Evolutionary conservation across 2,113 vertebrate species (phyloP), one percentile per base, ranked within the genome.

Genomic region (Conger conger): DNA sequence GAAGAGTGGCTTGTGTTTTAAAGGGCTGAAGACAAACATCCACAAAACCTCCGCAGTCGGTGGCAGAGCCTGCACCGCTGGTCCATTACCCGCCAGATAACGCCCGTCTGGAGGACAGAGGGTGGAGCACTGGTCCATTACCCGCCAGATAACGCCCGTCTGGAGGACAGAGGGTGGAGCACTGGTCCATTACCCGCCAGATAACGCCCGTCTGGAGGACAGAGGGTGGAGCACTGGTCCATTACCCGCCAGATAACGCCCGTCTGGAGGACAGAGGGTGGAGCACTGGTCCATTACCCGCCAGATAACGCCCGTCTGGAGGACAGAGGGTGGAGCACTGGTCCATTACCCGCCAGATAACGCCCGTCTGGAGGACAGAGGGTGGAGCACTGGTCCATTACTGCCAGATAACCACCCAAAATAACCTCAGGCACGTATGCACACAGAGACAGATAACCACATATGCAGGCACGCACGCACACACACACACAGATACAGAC

Each of bases 1-100:
- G 57, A 33, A 73, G 68, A 73, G 68, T 73, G n/a, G 68, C 68
- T 73, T 73, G 27, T 33, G 27, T 73, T 73, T 73, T 73, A 73
- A 33, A 73, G 68, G 68, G 68, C 68, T 33, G 27, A 73, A 30
- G 68, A 73, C 68, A 73, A 73, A 73, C 23, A 68, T 68, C 60
- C 27, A 9, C 60, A 1, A 27, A 68, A 68, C 68, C 4, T 63
- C 4, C 68, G 33, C 27, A 30, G 68, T n/a, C 68, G 3, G 68
- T 27, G 23, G 57, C 57, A 8, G 11, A 1, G 57, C 5, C 68
- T 33, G 68, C 68, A 73, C 68, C n/a, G 27, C n/a, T 33, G 13
- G 2, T 33, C 68, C 68, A 73, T 73, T 73, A 73, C 68, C 11
- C 68, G 11, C 33, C n/a, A 33, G 9, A n/a, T 73, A 11, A 73